Base-by-base conservation (phyloP, 2,797 vertebrate species). In the Gymnoscopelus microlampas region DNA sequence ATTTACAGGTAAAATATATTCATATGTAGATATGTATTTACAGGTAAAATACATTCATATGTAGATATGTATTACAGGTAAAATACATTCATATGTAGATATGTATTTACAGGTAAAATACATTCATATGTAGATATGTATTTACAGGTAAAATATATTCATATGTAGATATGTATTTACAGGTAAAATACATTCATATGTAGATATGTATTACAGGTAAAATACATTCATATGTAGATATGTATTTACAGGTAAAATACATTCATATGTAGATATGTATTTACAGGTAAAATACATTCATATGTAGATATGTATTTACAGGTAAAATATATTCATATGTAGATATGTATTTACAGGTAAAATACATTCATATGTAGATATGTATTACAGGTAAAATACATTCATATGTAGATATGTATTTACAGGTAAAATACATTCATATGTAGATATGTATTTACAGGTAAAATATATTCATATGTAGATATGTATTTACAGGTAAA, bases 301-400 rank as follows among this genome's bases (percentile, higher is more conserved):
- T 12, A 6, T 61, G 3, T n/a, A n/a, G n/a, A n/a, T n/a, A n/a
- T 99, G 68, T 99, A 99, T 89, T 90, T 99, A 91, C 98, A 99
- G 96, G 97, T 98, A 10, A 8, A 92, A 92, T 67, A 7, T 5
- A 56, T 29, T 44, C 2, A 12, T 12, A 6, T 61, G 3, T n/a
- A n/a, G n/a, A n/a, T n/a, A n/a, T 99, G 68, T 99, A 99, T 89
- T 90, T 99, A 91, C 98, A 99, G 96, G 97, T 98, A 10, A 8
- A 92, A 92, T 67, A 7, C 7, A 56, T 29, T 44, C 2, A 12
- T 12, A 6, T 61, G 3, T n/a, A n/a, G n/a, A n/a, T n/a, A n/a
- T n/a, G n/a, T n/a, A n/a, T 90, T 99, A 91, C 98, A 99, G 96
- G 97, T 98, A 10, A 8, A 92, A 92, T 67, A 7, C 7, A 56